A percentile compares a stretch with the other conserved stretches of the same genome.
Evolutionary conservation across 1,140 invertebrate genomes (phyloP).

Genomic region (Formica exsecta): DNA sequence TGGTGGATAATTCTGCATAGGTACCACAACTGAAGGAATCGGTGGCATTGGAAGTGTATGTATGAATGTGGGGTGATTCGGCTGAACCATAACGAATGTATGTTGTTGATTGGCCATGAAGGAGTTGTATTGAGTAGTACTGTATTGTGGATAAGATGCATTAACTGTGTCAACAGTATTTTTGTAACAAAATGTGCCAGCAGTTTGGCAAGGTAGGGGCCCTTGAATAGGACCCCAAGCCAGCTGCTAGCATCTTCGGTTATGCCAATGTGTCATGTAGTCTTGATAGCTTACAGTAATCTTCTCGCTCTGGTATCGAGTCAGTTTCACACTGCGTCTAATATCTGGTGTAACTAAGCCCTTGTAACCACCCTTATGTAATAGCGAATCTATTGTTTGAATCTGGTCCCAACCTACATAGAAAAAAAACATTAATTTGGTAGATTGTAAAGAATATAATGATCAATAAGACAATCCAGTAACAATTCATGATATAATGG

Average conservation of each 20-base stretch:
- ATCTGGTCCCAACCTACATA: constrained; percentile 96
- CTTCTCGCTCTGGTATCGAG: constrained; percentile 97
- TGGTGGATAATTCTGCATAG: constrained; percentile 71
- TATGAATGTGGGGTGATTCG: constrained; percentile 72
- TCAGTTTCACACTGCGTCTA: constrained; percentile 95
- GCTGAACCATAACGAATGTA: constrained; percentile 74
- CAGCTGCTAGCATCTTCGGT: constrained; percentile 88
- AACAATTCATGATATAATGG: background rate
- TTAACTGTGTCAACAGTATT: constrained; percentile 76
- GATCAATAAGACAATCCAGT: background rate
- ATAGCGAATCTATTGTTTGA: constrained; percentile 98
- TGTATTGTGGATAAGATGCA: constrained; percentile 76
- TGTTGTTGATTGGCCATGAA: constrained; percentile 78
- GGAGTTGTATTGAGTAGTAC: constrained; percentile 76
- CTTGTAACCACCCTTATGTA: constrained; percentile 99
- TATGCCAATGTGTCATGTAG: constrained; percentile 90
- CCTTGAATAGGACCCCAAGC: constrained; percentile 77
- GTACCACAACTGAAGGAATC: constrained; percentile 71
- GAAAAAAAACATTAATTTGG: constrained; percentile 5
- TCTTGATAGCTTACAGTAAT: constrained; percentile 94
- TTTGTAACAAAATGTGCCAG: constrained; percentile 77
- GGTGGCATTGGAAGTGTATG: constrained; percentile 73
- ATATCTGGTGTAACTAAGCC: constrained; percentile 95
- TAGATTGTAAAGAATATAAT: background rate
- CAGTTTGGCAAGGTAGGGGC: constrained; percentile 71